A percentile compares a stretch with the other conserved stretches of the same genome.
phyloP scores from a whole-genome alignment of 35 echinoderm and acorn worm genomes.

The Eucidaris tribuloides region DNA sequence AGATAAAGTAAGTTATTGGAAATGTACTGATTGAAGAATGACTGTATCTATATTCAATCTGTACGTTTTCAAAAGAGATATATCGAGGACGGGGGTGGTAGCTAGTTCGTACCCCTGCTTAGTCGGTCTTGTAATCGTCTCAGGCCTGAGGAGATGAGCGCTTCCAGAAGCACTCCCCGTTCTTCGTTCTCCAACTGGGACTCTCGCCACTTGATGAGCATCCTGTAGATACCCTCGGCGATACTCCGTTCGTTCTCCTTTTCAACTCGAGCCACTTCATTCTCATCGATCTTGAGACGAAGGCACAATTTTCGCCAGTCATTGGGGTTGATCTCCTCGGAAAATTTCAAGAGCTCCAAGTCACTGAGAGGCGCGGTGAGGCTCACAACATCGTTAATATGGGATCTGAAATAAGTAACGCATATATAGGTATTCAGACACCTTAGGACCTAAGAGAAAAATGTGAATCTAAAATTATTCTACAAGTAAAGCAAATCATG shows the following conservation, averaged over 20 bases:
- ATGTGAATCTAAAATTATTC: too few species aligned
- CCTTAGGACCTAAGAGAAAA: too few species aligned
- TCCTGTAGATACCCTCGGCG: not conserved
- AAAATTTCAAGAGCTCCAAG: not conserved
- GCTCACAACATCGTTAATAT: not conserved
- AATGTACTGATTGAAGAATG: too few species aligned
- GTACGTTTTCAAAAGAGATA: too few species aligned
- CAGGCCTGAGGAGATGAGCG: constrained; percentile 1
- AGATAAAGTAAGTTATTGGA: too few species aligned
- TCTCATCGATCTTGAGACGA: not conserved
- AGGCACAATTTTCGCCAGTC: constrained; percentile 21
- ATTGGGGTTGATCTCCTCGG: constrained; percentile 9
- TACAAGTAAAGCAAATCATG: too few species aligned
- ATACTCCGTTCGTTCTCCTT: not conserved
- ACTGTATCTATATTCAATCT: too few species aligned
- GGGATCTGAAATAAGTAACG: too few species aligned
- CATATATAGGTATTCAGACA: too few species aligned
- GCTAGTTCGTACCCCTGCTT: not conserved
- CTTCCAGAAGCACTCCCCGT: not conserved
- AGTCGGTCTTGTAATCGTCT: constrained; percentile 13
- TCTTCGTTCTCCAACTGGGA: constrained; percentile 5
- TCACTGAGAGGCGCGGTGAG: not conserved
- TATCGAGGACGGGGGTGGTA: not conserved
- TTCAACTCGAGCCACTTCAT: not conserved
- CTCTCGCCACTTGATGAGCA: not conserved